A percentile compares a stretch with the other conserved stretches of the same genome.
Conservation (phyloP, 2,797 vertebrate genomes). For the Anguilla megastoma region DNA sequence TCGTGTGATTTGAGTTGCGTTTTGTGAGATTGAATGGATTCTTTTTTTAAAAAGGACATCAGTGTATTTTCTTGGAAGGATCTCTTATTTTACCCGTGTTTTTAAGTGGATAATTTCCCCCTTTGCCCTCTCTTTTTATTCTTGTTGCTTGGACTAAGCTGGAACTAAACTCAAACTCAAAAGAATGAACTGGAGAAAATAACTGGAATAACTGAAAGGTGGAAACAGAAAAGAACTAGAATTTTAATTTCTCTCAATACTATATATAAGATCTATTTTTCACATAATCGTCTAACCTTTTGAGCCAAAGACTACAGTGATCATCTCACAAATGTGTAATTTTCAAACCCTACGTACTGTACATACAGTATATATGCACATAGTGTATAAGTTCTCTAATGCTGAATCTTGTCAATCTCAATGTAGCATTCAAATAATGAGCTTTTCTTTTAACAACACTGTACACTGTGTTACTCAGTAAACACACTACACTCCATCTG, state of each 20-base stretch:
- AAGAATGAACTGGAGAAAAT: not conserved
- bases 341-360: conserved; percentile 2
- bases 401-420: conserved; percentile 52
- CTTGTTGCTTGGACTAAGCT: conserved; percentile 31
- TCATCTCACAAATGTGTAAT: conserved; percentile 31
- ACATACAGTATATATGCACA: conserved; percentile 16
- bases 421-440: conserved; percentile 62
- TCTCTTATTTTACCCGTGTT: conserved; percentile 24
- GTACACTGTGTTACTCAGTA: conserved; percentile 16
- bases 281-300: conserved; percentile 20
- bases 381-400: conserved; percentile 38
- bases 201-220: conserved; percentile 3
- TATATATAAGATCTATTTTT: not conserved
- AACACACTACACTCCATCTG: not conserved
- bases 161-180: not conserved
- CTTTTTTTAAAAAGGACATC: conserved; percentile 34
- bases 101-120: conserved; percentile 11
- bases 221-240: not conserved
- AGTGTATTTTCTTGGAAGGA: conserved; percentile 35
- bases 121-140: conserved; percentile 31
- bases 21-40: conserved; percentile 39
- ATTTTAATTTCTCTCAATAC: not conserved
- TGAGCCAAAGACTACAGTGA: conserved; percentile 49
- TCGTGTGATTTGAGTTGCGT: conserved; percentile 45
- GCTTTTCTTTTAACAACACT: conserved; percentile 32